Evolutionary conservation across 2,113 vertebrate genomes (phyloP).

Genomic region (Coturnix japonica): DNA sequence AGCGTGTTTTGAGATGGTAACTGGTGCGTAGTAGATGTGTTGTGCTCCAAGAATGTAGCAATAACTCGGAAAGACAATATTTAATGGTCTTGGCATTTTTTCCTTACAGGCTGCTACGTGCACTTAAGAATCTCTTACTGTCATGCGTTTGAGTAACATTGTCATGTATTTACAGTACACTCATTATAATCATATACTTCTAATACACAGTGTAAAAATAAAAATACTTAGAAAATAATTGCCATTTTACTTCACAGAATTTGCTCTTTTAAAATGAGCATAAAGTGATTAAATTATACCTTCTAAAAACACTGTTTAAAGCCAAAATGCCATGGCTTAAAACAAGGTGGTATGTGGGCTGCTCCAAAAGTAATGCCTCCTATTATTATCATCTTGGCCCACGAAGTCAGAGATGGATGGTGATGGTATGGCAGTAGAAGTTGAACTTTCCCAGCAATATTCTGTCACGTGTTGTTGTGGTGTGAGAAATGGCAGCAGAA

Average conservation of each 20-base stretch:
- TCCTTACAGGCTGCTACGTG: conserved; percentile 1
- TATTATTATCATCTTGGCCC: background rate
- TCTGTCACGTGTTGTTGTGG: background rate
- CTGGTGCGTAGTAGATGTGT: background rate
- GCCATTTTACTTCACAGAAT: conserved; percentile 72
- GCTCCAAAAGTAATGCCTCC: background rate
- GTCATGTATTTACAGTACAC: background rate
- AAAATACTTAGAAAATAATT: conserved; percentile 71
- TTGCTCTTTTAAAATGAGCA: conserved; percentile 76
- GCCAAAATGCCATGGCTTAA: conserved; percentile 37
- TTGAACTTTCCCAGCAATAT: background rate
- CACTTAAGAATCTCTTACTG: background rate
- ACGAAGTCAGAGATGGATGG: too few species aligned
- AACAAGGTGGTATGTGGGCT: conserved; percentile 30
- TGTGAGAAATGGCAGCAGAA: background rate
- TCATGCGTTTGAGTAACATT: background rate
- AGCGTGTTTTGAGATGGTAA: background rate
- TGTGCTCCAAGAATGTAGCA: background rate
- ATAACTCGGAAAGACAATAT: conserved; percentile 21
- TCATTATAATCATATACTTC: conserved; percentile 62
- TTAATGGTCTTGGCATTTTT: conserved; percentile 10
- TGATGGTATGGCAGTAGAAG: too few species aligned
- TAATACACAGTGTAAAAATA: conserved; percentile 71
- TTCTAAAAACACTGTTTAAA: conserved; percentile 47
- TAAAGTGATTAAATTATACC: conserved; percentile 72